Evolutionary conservation across 2,888 invertebrate species (phyloP).

Genomic region (Lasioglossum figueresi): DNA sequence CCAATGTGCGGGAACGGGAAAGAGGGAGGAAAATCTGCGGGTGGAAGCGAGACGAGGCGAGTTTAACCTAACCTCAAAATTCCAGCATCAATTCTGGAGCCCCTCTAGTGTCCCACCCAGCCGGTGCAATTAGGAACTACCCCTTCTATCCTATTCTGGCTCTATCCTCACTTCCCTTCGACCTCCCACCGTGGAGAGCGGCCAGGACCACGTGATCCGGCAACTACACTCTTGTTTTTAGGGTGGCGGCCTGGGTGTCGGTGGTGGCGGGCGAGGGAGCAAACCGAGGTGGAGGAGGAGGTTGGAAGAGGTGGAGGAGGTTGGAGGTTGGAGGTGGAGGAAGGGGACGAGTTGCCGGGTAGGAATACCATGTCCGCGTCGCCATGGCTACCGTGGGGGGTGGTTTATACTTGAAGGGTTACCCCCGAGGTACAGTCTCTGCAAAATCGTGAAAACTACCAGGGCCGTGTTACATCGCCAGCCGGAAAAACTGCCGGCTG

Average conservation of each 20-base stretch:
- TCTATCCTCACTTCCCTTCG: conserved; percentile 78
- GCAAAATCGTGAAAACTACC: conserved; percentile 80
- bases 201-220: conserved; percentile 81
- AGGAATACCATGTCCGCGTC: conserved; percentile 81
- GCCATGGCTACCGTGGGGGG: conserved; percentile 80
- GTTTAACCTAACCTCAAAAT: conserved; percentile 82
- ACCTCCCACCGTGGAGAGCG: conserved; percentile 73
- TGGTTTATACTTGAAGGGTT: conserved; percentile 82
- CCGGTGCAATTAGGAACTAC: conserved; percentile 82
- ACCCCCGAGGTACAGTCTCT: conserved; percentile 79
- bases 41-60: conserved; percentile 66
- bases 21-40: conserved; percentile 32
- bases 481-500: conserved; percentile 67
- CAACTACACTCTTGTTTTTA: conserved; percentile 82
- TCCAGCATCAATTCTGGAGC: conserved; percentile 82
- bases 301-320: conserved; percentile 53
- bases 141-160: conserved; percentile 78
- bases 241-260: conserved; percentile 73
- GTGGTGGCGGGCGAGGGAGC: conserved; percentile 64
- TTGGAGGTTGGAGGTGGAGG: conserved; percentile 61
- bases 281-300: conserved; percentile 58
- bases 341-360: conserved; percentile 70
- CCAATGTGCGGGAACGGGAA: conserved; percentile 28
- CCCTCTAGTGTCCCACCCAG: conserved; percentile 79
- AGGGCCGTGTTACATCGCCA: conserved; percentile 29